A percentile compares a stretch with the other conserved stretches of the same genome.
phyloP scores from a whole-genome alignment of 1,140 invertebrate genomes.

The Orchestia grillus region DNA sequence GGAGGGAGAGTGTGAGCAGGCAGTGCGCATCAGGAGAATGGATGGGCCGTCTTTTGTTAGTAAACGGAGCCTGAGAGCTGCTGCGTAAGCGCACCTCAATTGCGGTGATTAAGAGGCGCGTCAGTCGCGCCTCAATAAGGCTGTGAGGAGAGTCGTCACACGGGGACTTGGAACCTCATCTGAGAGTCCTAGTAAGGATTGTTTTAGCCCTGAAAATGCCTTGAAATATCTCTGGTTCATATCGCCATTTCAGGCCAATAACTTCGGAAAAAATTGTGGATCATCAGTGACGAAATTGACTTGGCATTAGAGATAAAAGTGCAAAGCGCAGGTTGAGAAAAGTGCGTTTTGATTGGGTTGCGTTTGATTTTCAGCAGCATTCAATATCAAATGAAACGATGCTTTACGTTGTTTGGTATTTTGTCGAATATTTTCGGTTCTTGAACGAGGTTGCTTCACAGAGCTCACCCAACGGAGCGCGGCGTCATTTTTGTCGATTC shows the following conservation, averaged over 20 bases:
- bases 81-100: background rate
- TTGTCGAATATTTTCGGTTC: background rate
- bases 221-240: no score
- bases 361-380: background rate
- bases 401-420: background rate
- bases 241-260: no score
- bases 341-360: background rate
- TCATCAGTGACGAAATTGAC: no score
- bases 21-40: background rate
- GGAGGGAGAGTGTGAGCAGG: background rate
- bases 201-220: background rate
- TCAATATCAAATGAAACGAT: background rate
- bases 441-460: background rate
- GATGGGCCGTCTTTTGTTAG: background rate
- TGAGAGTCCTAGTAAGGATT: background rate
- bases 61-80: background rate
- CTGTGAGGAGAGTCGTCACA: background rate
- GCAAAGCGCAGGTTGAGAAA: background rate
- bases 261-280: no score
- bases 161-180: background rate
- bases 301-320: no score
- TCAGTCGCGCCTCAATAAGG: background rate
- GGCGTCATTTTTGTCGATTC: no score
- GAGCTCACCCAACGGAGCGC: no score
- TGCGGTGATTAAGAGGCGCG: background rate